Evolutionary conservation across 2,113 vertebrate genomes (phyloP), one percentile per base, ranked within the genome.

Genomic region (Amphilophus citrinellus): DNA sequence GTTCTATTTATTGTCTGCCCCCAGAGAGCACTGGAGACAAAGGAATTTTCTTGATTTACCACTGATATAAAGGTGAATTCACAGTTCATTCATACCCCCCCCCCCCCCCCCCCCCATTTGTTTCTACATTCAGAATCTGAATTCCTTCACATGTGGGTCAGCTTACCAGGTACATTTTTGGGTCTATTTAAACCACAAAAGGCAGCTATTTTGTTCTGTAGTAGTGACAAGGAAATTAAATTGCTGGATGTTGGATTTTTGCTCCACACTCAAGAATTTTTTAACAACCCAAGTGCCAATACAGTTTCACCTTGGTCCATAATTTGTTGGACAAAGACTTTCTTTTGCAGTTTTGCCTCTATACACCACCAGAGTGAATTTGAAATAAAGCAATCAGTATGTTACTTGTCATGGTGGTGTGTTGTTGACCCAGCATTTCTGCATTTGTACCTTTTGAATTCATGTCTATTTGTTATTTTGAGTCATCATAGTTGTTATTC

Each of bases 11-110:
- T 56, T 73, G 35, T 80, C 61, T 42, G 30, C 79, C 13, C 59
- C 79, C 56, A 44, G 47, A 61, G 77, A 71, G 73, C 80, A 68
- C 61, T 79, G 5, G 2, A 71, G 35, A 76, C 27, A 83, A 83
- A 18, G 3, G 14, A 32, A 71, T 14, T 37, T n/a, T 81, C 50
- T 56, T 82, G 80, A 79, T 85, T 86, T 82, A 71, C 13, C 17
- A 50, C 1, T 13, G 35, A 42, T 80, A 68, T 17, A 53, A 77
- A 82, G 57, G 61, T 37, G 2, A 56, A 76, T 30, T 65, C 17
- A 18, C 20, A 42, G 20, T 82, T 75, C 44, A 62, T 59, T 86
- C 79, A 85, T 6, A 76, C 20, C 32, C 14, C 37, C 7, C 14
- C 20, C 32, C 14, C 20, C 32, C 14, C 37, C 7, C 18, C 18